Conservation (phyloP, 2,113 vertebrate genomes). For the Pogona vitticeps region DNA sequence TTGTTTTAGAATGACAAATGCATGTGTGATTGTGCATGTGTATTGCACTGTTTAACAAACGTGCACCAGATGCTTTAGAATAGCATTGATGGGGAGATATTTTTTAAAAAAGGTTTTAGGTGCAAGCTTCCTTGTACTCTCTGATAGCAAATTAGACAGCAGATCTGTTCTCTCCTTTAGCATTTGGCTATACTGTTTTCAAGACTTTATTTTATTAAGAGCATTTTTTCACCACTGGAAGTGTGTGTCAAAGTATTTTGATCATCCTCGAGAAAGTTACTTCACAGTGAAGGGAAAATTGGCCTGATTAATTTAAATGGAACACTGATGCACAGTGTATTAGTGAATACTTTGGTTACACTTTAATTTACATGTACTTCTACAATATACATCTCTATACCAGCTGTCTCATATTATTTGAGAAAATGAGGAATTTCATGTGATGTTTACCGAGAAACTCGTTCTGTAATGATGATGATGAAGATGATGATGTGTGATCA, state of each 20-base stretch:
- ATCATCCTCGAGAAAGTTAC: neutral
- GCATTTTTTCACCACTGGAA: neutral
- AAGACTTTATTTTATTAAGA: neutral
- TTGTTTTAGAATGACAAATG: conserved; percentile 19
- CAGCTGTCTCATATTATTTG: neutral
- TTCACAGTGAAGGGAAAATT: neutral
- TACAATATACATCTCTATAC: neutral
- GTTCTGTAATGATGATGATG: neutral
- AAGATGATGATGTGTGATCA: too few species aligned
- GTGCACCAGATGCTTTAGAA: neutral
- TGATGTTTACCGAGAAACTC: neutral
- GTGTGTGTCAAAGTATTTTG: neutral
- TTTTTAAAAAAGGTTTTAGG: neutral
- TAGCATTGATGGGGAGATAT: neutral
- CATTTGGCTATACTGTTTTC: neutral
- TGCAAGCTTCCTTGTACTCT: neutral
- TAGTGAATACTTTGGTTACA: neutral
- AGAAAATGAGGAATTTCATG: neutral
- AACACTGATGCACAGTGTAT: neutral
- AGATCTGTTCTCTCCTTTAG: neutral
- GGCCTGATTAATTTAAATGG: conserved; percentile 6
- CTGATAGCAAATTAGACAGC: too few species aligned
- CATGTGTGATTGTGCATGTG: neutral
- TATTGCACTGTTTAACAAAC: conserved; percentile 29
- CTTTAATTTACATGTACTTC: neutral